Evolutionary conservation across 2,113 vertebrate species (phyloP), one percentile per base, ranked within the genome.

Genomic region (Pedionomus torquatus): DNA sequence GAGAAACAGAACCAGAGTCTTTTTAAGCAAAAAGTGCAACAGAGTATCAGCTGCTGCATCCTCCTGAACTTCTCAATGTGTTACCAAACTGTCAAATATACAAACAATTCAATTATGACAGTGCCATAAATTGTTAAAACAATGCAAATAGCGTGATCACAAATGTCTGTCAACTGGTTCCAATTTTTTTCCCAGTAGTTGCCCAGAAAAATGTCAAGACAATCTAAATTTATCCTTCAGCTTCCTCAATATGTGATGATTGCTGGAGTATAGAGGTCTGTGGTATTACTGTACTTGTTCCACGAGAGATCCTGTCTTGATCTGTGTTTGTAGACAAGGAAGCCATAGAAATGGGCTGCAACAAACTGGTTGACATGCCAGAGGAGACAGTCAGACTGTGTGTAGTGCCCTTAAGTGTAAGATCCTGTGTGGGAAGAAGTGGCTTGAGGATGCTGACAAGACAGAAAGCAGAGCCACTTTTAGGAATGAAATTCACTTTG

Each of bases 401-500:
- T 35, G 98, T 87, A 76, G 99, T 98, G 90, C 97, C 97, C 97
- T 99, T 99, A 74, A 99, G 99, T 30, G 97, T 98, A 71, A 99
- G 99, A 97, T 99, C 99, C 91, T 99, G 99, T 25, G 99, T 99
- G 61, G 99, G 99, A 63, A 99, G 98, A 85, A 99, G 98, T 33
- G 99, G 99, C 97, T 99, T 99, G 90, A 99, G 99, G 97, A 99
- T 99, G 98, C 99, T 99, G 98, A 99, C 99, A n/a, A 99, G 98
- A 98, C 99, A 99, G 98, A 99, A 99, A 85, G 99, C 99, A 55
- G 99, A 99, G 94, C 99, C 99, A 61, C 99, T 99, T 98, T 99
- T 99, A 64, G 99, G 99, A 98, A 99, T 99, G 98, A 99, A 99
- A 99, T 99, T 99, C 96, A 99, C 99, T 98, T 99, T 99, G 98